phyloP scores from a whole-genome alignment of 2,888 invertebrate species.

The Alviniconcha strummeri region DNA sequence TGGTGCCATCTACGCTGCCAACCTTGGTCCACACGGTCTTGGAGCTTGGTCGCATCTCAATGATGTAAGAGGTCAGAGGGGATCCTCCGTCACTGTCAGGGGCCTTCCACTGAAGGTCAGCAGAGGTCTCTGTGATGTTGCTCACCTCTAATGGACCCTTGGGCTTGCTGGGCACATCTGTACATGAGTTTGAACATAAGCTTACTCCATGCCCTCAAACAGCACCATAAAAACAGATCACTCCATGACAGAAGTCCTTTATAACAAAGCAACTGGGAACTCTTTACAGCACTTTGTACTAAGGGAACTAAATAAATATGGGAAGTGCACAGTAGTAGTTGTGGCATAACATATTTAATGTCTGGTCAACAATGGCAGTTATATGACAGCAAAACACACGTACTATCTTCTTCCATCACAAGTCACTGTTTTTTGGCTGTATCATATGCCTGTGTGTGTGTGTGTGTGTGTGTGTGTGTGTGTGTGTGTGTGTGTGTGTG shows the following conservation, averaged over 20 bases:
- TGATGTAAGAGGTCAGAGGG: slow-evolving; percentile 66
- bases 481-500: no score
- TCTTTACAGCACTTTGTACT: no score
- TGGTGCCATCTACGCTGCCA: slow-evolving; percentile 48
- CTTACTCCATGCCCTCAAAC: not conserved
- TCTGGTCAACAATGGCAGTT: no score
- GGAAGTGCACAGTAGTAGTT: no score
- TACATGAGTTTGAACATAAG: not conserved
- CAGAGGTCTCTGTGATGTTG: slow-evolving; percentile 89
- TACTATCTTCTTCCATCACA: no score
- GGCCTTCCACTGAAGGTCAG: slow-evolving; percentile 79
- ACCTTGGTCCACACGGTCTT: slow-evolving; percentile 86
- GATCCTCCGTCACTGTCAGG: slow-evolving; percentile 70
- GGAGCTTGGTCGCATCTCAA: slow-evolving; percentile 82
- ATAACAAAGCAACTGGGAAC: not conserved
- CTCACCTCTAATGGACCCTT: slow-evolving; percentile 85
- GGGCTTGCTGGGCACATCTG: slow-evolving; percentile 91
- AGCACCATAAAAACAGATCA: not conserved
- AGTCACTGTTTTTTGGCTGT: no score
- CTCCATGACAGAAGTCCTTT: not conserved
- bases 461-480: no score
- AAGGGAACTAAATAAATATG: no score
- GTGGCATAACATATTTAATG: no score
- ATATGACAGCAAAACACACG: no score
- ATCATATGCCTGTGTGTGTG: no score